Percentiles rank a stretch among this genome's conserved stretches.
Evolutionary conservation across 2,113 vertebrate species (phyloP).

Genomic region (Poecile atricapillus): DNA sequence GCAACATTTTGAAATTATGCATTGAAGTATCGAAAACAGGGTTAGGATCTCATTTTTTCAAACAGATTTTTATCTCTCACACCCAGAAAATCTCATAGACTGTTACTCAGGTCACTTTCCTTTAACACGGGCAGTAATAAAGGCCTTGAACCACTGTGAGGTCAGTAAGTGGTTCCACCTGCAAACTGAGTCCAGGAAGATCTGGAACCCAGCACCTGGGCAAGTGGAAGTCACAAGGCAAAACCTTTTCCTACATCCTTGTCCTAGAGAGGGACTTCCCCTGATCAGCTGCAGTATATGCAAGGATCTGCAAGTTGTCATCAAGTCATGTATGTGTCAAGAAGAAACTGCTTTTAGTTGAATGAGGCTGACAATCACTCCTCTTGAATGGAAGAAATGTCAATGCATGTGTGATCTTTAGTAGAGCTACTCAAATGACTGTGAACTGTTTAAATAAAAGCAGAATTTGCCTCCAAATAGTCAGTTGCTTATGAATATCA

Average conservation of each 20-base stretch:
- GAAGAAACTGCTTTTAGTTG: not conserved
- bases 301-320: not conserved
- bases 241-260: not conserved
- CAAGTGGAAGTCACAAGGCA: not conserved
- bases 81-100: not conserved
- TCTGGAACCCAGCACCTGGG: not conserved
- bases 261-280: not conserved
- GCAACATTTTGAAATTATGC: not conserved
- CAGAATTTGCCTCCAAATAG: not conserved
- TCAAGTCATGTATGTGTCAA: not conserved
- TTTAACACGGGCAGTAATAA: not conserved
- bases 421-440: not conserved
- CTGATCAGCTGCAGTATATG: not conserved
- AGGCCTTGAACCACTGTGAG: not conserved
- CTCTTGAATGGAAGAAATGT: not conserved
- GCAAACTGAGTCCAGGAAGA: not conserved
- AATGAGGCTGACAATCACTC: not conserved
- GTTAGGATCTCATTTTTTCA: not conserved
- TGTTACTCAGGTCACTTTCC: not conserved
- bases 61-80: not conserved
- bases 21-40: not conserved
- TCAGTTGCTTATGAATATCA: not conserved
- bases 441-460: not conserved
- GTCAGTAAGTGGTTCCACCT: accelerated
- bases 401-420: accelerated